phyloP scores from a whole-genome alignment of 2,888 invertebrate genomes.

The Drosophila algonquin region DNA sequence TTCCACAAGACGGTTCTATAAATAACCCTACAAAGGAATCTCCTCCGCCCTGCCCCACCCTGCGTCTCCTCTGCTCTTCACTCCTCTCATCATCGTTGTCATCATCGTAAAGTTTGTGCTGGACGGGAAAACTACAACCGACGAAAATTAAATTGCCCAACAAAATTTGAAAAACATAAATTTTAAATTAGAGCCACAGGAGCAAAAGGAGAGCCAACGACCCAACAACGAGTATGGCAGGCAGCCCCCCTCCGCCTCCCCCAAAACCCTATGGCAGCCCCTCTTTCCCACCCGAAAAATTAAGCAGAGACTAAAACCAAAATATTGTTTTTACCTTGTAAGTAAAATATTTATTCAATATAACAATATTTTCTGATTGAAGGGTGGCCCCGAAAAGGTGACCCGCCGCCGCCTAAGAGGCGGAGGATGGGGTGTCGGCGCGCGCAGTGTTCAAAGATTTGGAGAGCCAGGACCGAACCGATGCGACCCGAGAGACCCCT shows the following conservation, averaged over 20 bases:
- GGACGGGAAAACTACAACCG: slow-evolving; percentile 37
- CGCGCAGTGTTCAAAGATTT: slow-evolving; percentile 43
- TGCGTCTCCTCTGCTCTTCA: neutral
- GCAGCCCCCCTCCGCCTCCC: too few species aligned
- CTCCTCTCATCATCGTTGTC: slow-evolving; percentile 18
- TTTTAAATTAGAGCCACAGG: slow-evolving; percentile 61
- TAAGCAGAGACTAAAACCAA: slow-evolving; percentile 73
- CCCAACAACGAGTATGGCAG: slow-evolving; percentile 17
- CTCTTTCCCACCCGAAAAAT: slow-evolving; percentile 39
- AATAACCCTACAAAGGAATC: slow-evolving; percentile 20
- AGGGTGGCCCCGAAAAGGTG: slow-evolving; percentile 29
- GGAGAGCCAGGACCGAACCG: slow-evolving; percentile 4
- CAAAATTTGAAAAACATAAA: slow-evolving; percentile 65
- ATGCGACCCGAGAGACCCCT: slow-evolving; percentile 16
- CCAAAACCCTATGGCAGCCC: neutral
- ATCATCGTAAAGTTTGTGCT: slow-evolving; percentile 39
- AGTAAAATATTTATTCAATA: slow-evolving; percentile 80
- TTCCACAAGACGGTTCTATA: slow-evolving; percentile 25
- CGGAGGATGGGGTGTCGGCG: slow-evolving; percentile 24
- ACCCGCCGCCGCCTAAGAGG: neutral
- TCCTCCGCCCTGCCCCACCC: neutral
- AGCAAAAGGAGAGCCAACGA: slow-evolving; percentile 36
- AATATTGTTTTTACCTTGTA: slow-evolving; percentile 79
- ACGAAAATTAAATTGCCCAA: slow-evolving; percentile 50
- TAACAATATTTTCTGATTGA: slow-evolving; percentile 54